Evolutionary conservation across 2,888 invertebrate genomes (phyloP).

Genomic region (Gastrophysa polygoni): DNA sequence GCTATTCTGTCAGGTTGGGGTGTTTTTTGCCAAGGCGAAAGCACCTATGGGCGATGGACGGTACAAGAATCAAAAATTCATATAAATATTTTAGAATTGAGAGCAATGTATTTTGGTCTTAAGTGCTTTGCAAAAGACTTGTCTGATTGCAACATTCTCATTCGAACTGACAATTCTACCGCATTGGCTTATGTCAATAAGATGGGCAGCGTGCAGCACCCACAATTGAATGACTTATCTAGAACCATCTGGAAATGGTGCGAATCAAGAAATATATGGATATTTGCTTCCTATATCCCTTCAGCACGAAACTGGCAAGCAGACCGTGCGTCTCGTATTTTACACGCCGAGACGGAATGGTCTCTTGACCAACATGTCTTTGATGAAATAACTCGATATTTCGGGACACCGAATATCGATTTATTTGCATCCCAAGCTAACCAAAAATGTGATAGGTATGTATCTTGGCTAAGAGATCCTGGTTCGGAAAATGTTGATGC

Average conservation of each 20-base stretch:
- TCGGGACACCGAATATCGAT: conserved; percentile 21
- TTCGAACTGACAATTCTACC: conserved; percentile 35
- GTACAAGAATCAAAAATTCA: conserved; percentile 26
- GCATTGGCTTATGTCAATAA: conserved; percentile 36
- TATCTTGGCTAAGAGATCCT: conserved; percentile 43
- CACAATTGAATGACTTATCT: conserved; percentile 32
- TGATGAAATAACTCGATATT: neutral
- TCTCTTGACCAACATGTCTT: conserved; percentile 4
- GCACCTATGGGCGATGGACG: conserved; percentile 34
- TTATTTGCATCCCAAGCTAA: conserved; percentile 21
- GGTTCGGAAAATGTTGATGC: conserved; percentile 38
- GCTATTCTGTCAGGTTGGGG: conserved; percentile 39
- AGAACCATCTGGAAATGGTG: conserved; percentile 41
- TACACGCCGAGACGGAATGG: conserved; percentile 30
- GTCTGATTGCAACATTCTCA: conserved; percentile 28
- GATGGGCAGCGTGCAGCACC: conserved; percentile 37
- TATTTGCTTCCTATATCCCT: conserved; percentile 36
- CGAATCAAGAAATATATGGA: conserved; percentile 33
- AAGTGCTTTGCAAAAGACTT: conserved; percentile 35
- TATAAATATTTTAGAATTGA: conserved; percentile 41
- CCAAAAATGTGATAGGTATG: conserved; percentile 16
- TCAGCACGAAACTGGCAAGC: conserved; percentile 36
- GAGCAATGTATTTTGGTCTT: conserved; percentile 34
- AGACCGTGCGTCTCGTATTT: conserved; percentile 36
- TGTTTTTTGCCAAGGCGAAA: conserved; percentile 27